These are phyloP conservation scores for Oncorhynchus mykiss DNA, from an alignment of 2,113 vertebrate species.

Conservation along the genomic window DNA sequence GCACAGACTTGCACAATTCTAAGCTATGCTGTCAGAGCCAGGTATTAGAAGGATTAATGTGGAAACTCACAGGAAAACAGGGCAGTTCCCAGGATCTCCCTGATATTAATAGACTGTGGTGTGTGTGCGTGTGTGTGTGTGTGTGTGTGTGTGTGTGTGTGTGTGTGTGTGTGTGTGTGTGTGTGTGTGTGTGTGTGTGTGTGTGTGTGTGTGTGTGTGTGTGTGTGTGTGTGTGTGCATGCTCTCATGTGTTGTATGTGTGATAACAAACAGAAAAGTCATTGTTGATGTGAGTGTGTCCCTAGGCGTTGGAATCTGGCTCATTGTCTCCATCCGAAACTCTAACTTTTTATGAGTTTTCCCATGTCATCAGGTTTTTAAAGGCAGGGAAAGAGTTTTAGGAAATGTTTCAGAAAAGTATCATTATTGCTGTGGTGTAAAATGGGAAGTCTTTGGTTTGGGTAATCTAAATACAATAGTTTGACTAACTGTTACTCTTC, in stretches of 20 bases:
- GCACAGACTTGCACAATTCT: conserved; percentile 58
- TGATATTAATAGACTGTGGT: conserved; percentile 35
- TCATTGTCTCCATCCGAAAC: conserved; percentile 70
- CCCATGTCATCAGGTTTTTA: conserved; percentile 47
- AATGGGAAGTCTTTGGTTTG: too few species aligned
- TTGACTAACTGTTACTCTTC: too few species aligned
- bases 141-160: neutral
- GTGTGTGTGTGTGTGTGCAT: neutral
- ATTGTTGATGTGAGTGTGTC: conserved; percentile 40
- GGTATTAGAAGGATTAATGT: conserved; percentile 62
- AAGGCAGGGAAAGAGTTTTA: too few species aligned
- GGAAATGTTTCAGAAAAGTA: too few species aligned
- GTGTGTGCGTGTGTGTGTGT: conserved; percentile 15
- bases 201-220: neutral
- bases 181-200: conserved; percentile 4
- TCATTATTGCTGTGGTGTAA: too few species aligned
- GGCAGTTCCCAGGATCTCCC: conserved; percentile 45
- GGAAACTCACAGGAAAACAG: conserved; percentile 42
- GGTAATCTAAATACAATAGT: too few species aligned
- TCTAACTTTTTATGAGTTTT: conserved; percentile 68
- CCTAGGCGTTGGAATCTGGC: conserved; percentile 71
- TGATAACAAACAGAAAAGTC: conserved; percentile 29
- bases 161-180: conserved; percentile 4
- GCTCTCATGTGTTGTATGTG: neutral
- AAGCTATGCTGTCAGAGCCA: conserved; percentile 56